Conservation (phyloP, 2,113 vertebrate genomes). For the Eretmochelys imbricata region DNA sequence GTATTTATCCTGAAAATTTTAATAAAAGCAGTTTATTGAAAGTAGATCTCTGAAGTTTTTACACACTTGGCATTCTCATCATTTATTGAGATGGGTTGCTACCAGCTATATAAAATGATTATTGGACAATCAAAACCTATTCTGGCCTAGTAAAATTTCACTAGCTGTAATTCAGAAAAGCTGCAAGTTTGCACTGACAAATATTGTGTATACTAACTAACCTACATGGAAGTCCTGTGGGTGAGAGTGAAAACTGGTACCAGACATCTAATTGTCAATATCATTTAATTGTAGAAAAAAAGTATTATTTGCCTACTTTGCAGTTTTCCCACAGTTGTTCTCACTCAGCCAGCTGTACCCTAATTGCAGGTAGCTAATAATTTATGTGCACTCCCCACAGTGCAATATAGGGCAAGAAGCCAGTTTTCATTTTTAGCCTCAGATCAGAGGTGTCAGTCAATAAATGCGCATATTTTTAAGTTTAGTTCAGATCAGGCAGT, state of each 20-base stretch:
- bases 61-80: background rate
- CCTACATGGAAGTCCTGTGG: background rate
- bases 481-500: background rate
- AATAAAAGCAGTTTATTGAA: constrained; percentile 6
- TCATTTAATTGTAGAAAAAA: background rate
- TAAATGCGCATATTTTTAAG: background rate
- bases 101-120: constrained; percentile 39
- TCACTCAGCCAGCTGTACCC: background rate
- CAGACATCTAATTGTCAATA: background rate
- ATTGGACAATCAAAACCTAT: background rate
- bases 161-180: background rate
- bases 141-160: constrained; percentile 17
- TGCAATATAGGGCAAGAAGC: background rate
- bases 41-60: background rate
- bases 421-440: background rate
- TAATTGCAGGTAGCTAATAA: background rate
- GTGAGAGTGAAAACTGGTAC: background rate
- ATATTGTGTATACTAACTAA: background rate
- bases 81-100: constrained; percentile 22
- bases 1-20: background rate
- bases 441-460: background rate
- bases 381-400: background rate
- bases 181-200: background rate
- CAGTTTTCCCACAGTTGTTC: background rate
- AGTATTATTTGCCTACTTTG: background rate